Base-by-base conservation (phyloP, 2,888 invertebrate species). In the Dynastes maya region DNA sequence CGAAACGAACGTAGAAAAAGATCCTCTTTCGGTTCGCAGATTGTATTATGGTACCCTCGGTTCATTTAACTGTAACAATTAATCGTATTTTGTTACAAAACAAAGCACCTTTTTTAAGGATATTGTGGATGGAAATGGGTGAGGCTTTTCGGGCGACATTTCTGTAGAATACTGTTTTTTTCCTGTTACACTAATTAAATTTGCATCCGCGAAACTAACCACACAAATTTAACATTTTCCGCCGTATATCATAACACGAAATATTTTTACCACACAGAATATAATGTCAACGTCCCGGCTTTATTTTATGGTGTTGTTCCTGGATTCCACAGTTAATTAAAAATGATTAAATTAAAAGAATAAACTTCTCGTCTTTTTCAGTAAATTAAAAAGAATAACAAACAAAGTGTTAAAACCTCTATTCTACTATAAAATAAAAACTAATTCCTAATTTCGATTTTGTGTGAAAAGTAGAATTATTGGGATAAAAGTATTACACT, bases 21-120 rank as follows among this genome's bases (percentile, higher is more conserved):
- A 53, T 68, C 22, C 61, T 72, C 9, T 37, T 72, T 40, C 72
- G 9, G 40, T 58, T 45, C 8, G 58, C 58, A 71, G n/a, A 72
- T 72, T 72, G 40, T 16, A 58, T 72, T 72, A 72, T 16, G 45
- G 72, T 58, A 58, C 40, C 40, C 61, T 72, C 58, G 8, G 58
- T 72, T 72, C 40, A 71, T 71, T 55, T 71, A 71, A 71, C 55
- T 53, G 71, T 16, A 71, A 55, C 58, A 71, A 71, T 71, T 71
- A 71, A 71, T 71, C 40, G 72, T 40, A 72, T 72, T 72, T 72
- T 72, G 61, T 72, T 61, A 32, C 61, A 45, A 45, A 72, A 72
- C 72, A 37, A 58, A 22, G 58, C 16, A 32, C 37, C 37, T n/a
- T 72, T 72, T 72, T 58, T 58, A 72, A 37, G 58, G 27, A 29